Evolutionary conservation across 2,113 vertebrate genomes (phyloP), one percentile per base, ranked within the genome.

Genomic region (Porphyrio hochstetteri): DNA sequence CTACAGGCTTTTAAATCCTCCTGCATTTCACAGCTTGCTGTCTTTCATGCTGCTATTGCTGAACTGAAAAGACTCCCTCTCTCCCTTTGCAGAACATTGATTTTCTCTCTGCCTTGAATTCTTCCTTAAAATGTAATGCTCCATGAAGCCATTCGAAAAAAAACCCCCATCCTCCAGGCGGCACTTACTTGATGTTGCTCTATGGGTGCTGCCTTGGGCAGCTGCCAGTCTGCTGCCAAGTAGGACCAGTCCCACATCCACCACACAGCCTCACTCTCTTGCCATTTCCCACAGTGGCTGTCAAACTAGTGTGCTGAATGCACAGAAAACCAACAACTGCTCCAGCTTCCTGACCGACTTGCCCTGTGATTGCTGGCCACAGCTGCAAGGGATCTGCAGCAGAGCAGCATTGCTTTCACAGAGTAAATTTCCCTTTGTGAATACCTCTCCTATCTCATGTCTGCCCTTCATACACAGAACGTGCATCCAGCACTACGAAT

Each of bases 221-320:
- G 56, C 36, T 44, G 35, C 50, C 44, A 15, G 56, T 24, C 42
- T 38, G 42, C 42, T 59, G 16, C 59, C 40, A 24, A 44, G 33
- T 4, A 57, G 29, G 28, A 8, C 25, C 48, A 50, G 31, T 59
- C 20, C 69, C 0, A 0, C 57, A 82, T n/a, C 76, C 38, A 36
- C 70, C 1, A 0, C 20, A 28, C 75, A 76, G 40, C 36, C 36
- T 25, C 24, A 3, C 31, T 55, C 59, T 33, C 33, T 48, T 52
- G 28, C 20, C 2, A 0, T 28, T 87, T 67, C 71, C 60, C 55
- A 36, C 46, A 50, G 40, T 0, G 0, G n/a, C 31, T 0, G 2
- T 60, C 52, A 27, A 42, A 53, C 40, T 33, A 17, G 27, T 23
- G 33, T 38, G 40, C 35, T 28, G 48, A 12, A 20, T 2, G 1